These are phyloP conservation scores for Zosterops borbonicus DNA, from an alignment of 2,113 vertebrate species.

Conservation along the genomic window DNA sequence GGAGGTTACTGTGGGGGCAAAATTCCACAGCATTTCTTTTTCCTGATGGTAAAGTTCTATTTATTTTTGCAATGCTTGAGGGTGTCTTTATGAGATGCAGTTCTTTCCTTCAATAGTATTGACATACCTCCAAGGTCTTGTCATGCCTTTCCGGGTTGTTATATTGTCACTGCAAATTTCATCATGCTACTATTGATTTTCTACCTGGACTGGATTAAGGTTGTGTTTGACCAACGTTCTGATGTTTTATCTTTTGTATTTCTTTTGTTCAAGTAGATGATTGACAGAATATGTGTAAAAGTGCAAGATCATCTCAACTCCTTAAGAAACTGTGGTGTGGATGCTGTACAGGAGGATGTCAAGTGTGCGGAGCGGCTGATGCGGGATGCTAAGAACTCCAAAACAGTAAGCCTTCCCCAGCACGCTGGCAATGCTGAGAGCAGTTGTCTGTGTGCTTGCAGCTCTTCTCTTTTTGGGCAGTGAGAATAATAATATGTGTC, in stretches of 20 bases:
- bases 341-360: slow-evolving; percentile 88
- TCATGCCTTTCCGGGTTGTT: neutral
- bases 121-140: neutral
- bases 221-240: neutral
- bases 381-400: slow-evolving; percentile 95
- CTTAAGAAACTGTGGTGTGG: slow-evolving; percentile 84
- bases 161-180: neutral
- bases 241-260: neutral
- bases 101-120: neutral
- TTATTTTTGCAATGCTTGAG: neutral
- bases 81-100: neutral
- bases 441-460: neutral
- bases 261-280: slow-evolving; percentile 81
- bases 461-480: neutral
- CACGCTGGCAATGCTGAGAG: neutral
- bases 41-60: neutral
- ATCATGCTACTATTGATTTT: neutral
- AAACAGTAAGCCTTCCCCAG: slow-evolving; percentile 81
- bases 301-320: slow-evolving; percentile 98
- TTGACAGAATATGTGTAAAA: slow-evolving; percentile 96
- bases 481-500: neutral
- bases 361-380: slow-evolving; percentile 89
- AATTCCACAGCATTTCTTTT: neutral
- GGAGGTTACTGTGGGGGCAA: neutral
- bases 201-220: neutral